Evolutionary conservation across 92 coral and sea anemone genomes (phyloP).

Genomic region (Blastomussa wellsi): DNA sequence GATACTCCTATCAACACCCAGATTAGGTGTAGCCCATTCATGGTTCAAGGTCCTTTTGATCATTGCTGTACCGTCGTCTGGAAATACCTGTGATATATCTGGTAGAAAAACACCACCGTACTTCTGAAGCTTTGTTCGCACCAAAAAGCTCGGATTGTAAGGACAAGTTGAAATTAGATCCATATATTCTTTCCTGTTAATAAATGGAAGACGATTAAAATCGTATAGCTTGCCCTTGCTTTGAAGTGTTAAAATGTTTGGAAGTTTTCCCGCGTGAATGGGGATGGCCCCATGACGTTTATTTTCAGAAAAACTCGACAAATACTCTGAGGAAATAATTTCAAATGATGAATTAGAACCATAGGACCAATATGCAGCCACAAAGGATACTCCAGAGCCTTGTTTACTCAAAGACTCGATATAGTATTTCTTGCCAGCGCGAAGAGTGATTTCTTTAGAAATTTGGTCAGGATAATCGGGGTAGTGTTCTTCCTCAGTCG

Average conservation of each 20-base stretch:
- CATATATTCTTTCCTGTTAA: not conserved
- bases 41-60: too few relatives aligned
- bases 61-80: conserved; percentile 4
- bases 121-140: not conserved
- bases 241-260: not conserved
- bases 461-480: conserved; percentile 14
- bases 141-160: conserved; percentile 19
- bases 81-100: not conserved
- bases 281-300: not conserved
- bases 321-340: not conserved
- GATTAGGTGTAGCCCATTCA: not conserved
- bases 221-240: not conserved
- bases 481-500: conserved; percentile 11
- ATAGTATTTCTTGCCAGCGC: conserved; percentile 26
- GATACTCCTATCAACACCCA: not conserved
- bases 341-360: not conserved
- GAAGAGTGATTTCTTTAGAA: conserved; percentile 10
- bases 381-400: not conserved
- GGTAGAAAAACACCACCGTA: not conserved
- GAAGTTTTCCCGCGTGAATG: not conserved
- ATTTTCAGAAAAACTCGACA: not conserved
- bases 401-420: conserved; percentile 19
- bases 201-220: conserved; percentile 6
- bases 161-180: not conserved
- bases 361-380: conserved; percentile 29